These are phyloP conservation scores for Thripadectes ignobilis DNA, from an alignment of 2,797 vertebrate genomes.

Conservation along the genomic window DNA sequence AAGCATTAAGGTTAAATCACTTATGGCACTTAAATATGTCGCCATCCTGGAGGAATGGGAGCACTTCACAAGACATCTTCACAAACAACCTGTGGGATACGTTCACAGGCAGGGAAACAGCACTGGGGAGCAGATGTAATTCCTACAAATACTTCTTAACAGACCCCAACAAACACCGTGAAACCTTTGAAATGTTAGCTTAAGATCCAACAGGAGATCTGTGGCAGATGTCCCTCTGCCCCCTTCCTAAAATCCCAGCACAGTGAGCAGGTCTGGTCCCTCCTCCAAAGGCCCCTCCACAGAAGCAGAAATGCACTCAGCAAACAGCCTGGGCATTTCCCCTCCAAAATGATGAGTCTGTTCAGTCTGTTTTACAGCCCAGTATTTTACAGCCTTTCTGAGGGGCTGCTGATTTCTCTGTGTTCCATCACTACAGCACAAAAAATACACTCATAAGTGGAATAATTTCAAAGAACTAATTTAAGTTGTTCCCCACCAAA, in stretches of 20 bases:
- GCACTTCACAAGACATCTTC: neutral
- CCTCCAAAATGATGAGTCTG: neutral
- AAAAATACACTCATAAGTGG: neutral
- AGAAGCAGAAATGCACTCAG: neutral
- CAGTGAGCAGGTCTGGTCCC: neutral
- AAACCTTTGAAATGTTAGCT: neutral
- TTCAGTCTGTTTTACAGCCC: neutral
- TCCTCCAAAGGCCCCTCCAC: neutral
- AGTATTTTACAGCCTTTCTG: neutral
- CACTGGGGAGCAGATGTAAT: neutral
- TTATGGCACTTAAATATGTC: neutral
- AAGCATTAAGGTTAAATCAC: neutral
- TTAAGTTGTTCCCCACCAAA: neutral
- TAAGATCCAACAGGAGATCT: neutral
- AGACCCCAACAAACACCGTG: neutral
- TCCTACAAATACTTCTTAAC: neutral
- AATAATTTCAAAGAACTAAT: neutral
- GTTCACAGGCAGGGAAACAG: rapidly evolving
- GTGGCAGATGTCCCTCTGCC: neutral
- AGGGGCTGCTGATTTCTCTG: neutral
- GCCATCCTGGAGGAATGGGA: neutral
- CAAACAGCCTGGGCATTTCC: neutral
- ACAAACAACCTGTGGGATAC: neutral
- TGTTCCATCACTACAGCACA: neutral
- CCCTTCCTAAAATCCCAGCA: neutral